Percentiles rank a stretch among this genome's conserved stretches.
Evolutionary conservation across 2,888 invertebrate species (phyloP).

Genomic region (Chalcis sispes): DNA sequence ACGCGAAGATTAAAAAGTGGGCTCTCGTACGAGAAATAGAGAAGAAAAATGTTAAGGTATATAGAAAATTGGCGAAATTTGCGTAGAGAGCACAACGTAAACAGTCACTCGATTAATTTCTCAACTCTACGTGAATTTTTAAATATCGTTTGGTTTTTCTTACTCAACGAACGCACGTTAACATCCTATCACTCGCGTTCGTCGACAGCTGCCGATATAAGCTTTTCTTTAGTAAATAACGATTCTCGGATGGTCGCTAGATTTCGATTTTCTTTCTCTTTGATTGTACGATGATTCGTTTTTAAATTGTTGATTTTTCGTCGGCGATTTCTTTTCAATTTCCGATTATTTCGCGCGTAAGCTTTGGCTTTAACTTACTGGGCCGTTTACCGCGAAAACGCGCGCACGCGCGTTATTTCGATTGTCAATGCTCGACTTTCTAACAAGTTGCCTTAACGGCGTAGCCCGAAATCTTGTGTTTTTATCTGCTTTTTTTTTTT

Average conservation of each 20-base stretch:
- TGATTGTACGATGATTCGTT: slow-evolving; percentile 1
- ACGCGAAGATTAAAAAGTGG: too few relatives aligned
- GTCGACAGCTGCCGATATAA: too few relatives aligned
- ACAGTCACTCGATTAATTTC: slow-evolving; percentile 61
- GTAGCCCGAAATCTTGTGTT: slow-evolving; percentile 23
- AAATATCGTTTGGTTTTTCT: too few relatives aligned
- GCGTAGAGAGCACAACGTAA: slow-evolving; percentile 64
- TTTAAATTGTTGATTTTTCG: neutral
- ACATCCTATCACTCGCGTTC: too few relatives aligned
- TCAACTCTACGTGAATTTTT: too few relatives aligned
- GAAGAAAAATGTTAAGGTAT: slow-evolving; percentile 74
- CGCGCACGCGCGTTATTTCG: slow-evolving; percentile 70
- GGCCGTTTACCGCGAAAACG: slow-evolving; percentile 59
- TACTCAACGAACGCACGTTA: too few relatives aligned
- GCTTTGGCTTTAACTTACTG: neutral
- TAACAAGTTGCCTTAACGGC: slow-evolving; percentile 38
- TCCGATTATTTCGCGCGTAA: neutral
- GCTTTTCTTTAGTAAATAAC: too few relatives aligned
- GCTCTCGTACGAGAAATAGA: slow-evolving; percentile 50
- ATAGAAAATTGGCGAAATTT: slow-evolving; percentile 67
- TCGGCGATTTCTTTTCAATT: neutral
- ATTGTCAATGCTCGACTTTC: slow-evolving; percentile 76
- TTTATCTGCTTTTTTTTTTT: slow-evolving; percentile 18
- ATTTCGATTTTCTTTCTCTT: slow-evolving; percentile 8
- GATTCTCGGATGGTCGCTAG: too few relatives aligned